A percentile compares a stretch with the other conserved stretches of the same genome.
Evolutionary conservation across 2,113 vertebrate species (phyloP).

Genomic region (Lota lota): DNA sequence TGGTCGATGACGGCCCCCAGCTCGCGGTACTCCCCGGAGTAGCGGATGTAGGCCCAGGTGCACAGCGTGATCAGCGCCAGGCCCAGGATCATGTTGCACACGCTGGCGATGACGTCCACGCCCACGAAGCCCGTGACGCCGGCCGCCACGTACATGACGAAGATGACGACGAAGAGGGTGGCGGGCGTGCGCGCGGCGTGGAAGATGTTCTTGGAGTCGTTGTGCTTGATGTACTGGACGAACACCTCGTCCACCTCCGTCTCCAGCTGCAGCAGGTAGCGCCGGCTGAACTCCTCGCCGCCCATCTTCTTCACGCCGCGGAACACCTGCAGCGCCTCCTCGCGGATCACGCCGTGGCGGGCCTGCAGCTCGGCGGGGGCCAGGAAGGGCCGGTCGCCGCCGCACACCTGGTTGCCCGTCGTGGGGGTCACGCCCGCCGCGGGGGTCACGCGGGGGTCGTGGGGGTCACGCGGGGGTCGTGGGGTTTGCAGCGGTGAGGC

Average conservation of each 20-base stretch:
- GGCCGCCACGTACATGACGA: constrained; percentile 93
- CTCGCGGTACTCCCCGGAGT: constrained; percentile 97
- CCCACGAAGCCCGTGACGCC: constrained; percentile 95
- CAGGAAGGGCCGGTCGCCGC: constrained; percentile 93
- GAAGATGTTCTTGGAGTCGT: constrained; percentile 99
- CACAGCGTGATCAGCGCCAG: constrained; percentile 96
- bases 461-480: background rate
- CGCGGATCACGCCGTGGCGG: constrained; percentile 80
- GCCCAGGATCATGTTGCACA: constrained; percentile 98
- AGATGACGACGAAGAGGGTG: constrained; percentile 98
- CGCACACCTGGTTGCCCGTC: constrained; percentile 93
- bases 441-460: background rate
- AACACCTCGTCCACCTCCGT: constrained; percentile 93
- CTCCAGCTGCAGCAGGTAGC: constrained; percentile 96
- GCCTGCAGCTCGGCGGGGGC: constrained; percentile 90
- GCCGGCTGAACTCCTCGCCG: constrained; percentile 95
- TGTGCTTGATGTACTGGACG: constrained; percentile 98
- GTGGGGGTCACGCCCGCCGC: no score
- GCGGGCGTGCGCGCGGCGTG: constrained; percentile 96
- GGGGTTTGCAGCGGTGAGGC: no score
- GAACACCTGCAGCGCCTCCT: constrained; percentile 89
- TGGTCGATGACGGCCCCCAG: constrained; percentile 98
- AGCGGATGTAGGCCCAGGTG: constrained; percentile 98
- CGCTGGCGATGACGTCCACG: constrained; percentile 94
- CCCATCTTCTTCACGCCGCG: constrained; percentile 98